These are phyloP conservation scores for Micronycteris hirsuta DNA, from an alignment of 2,113 vertebrate genomes.

Conservation along the genomic window DNA sequence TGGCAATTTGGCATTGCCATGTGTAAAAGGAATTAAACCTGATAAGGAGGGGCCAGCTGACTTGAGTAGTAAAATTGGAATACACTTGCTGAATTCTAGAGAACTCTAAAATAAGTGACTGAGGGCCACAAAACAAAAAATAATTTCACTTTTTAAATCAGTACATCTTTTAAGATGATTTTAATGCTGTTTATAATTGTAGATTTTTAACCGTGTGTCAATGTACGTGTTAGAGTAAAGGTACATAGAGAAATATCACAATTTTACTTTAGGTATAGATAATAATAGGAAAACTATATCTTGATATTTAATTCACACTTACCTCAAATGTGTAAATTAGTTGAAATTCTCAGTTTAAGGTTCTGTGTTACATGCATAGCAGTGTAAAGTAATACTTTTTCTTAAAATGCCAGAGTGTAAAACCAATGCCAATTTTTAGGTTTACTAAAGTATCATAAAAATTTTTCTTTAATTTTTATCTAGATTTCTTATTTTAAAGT, in stretches of 20 bases:
- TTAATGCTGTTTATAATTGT: neutral
- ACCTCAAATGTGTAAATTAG: neutral
- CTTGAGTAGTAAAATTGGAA: neutral
- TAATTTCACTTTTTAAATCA: neutral
- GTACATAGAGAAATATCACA: neutral
- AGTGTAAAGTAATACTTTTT: neutral
- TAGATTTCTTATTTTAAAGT: neutral
- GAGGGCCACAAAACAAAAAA: neutral
- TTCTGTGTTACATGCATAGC: neutral
- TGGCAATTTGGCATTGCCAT: neutral
- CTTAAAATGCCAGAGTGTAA: neutral
- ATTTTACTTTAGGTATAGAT: neutral
- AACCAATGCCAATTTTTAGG: neutral
- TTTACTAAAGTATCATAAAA: neutral
- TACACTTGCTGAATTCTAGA: neutral
- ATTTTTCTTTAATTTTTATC: neutral
- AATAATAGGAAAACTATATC: neutral
- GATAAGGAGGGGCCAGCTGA: neutral
- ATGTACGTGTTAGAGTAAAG: neutral
- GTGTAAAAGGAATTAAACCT: neutral
- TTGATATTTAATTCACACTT: neutral
- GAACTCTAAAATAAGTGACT: neutral
- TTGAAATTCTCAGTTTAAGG: constrained; percentile 2
- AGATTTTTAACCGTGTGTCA: neutral
- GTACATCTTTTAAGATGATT: neutral